Percentiles rank a stretch among this genome's conserved stretches.
Conservation (phyloP, 2,113 vertebrate species). For the Holacanthus passer region DNA sequence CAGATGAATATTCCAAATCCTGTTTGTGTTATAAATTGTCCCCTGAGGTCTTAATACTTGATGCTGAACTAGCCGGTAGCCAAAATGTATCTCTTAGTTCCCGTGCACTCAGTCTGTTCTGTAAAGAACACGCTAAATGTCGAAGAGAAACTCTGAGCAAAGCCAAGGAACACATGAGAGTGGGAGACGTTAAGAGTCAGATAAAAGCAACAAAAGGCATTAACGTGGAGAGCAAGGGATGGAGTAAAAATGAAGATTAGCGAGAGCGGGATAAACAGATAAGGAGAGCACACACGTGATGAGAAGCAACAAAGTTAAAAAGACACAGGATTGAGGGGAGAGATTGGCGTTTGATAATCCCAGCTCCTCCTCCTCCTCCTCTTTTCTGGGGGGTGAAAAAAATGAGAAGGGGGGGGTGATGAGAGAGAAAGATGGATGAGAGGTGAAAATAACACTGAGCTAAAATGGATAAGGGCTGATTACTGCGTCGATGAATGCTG, state of each 20-base stretch:
- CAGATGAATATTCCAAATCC: conserved; percentile 44
- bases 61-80: conserved; percentile 18
- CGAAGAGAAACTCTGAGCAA: conserved; percentile 58
- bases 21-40: conserved; percentile 48
- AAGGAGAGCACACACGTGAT: conserved; percentile 60
- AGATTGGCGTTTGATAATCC: conserved; percentile 70
- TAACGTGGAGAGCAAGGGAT: conserved; percentile 42
- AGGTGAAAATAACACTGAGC: conserved; percentile 53
- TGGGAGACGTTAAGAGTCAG: conserved; percentile 45
- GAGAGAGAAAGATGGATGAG: conserved; percentile 43
- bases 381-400: neutral
- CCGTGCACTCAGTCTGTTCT: conserved; percentile 12
- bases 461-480: conserved; percentile 71
- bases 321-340: conserved; percentile 59
- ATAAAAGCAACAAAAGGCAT: conserved; percentile 74
- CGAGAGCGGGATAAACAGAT: conserved; percentile 77
- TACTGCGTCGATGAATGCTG: conserved; percentile 55
- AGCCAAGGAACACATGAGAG: conserved; percentile 24
- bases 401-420: conserved; percentile 21
- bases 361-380: conserved; percentile 49
- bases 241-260: conserved; percentile 62
- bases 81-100: conserved; percentile 18
- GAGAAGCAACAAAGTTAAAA: conserved; percentile 68
- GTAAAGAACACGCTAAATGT: conserved; percentile 31
- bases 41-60: conserved; percentile 22